These are phyloP conservation scores for Phalacrocorax carbo DNA, from an alignment of 2,113 vertebrate species.

Conservation along the genomic window DNA sequence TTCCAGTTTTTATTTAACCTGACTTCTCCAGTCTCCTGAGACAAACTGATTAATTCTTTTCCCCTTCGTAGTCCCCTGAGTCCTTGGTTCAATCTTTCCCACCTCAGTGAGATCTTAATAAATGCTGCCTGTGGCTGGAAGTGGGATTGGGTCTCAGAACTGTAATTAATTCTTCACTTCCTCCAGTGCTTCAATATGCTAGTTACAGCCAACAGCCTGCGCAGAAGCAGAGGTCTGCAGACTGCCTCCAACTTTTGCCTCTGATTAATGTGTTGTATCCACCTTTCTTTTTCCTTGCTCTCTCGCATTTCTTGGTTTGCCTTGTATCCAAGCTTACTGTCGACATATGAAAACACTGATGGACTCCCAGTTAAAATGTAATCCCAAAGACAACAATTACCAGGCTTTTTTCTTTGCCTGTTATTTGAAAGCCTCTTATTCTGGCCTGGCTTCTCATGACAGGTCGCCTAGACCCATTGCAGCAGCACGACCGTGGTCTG, in stretches of 20 bases:
- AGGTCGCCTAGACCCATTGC: neutral
- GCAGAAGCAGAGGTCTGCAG: conserved; percentile 27
- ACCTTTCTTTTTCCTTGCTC: neutral
- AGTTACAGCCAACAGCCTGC: neutral
- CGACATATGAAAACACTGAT: neutral
- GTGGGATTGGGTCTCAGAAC: conserved; percentile 48
- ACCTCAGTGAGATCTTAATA: conserved; percentile 68
- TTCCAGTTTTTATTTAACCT: conserved; percentile 48
- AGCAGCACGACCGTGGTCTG: neutral
- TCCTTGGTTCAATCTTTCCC: conserved; percentile 54
- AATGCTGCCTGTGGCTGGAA: conserved; percentile 61
- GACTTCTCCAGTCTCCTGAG: conserved; percentile 53
- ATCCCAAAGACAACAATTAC: neutral
- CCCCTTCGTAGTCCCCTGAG: neutral
- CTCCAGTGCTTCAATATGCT: conserved; percentile 36
- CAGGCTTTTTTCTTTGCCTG: conserved; percentile 9
- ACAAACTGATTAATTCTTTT: conserved; percentile 61
- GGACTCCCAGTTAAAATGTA: neutral
- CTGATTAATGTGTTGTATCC: neutral
- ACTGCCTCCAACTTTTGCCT: conserved; percentile 26
- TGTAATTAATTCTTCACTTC: conserved; percentile 65
- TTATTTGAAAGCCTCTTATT: neutral
- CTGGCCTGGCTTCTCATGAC: neutral
- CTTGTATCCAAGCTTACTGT: neutral
- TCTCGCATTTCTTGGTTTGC: neutral